Conservation (phyloP, 2,888 invertebrate genomes). For the Lagria hirta region DNA sequence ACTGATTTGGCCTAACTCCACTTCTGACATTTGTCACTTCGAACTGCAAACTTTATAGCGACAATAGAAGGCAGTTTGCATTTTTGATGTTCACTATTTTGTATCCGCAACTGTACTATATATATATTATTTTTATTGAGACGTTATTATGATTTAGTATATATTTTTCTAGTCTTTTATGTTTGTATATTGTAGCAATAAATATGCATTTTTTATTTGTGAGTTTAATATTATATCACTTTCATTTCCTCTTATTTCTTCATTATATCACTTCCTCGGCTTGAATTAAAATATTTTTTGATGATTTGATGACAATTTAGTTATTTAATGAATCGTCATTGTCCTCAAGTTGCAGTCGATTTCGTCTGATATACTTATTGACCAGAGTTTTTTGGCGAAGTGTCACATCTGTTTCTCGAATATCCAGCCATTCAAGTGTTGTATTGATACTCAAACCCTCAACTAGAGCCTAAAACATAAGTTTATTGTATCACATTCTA, state of each 20-base stretch:
- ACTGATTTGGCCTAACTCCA: too few relatives aligned
- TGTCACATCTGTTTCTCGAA: constrained; percentile 55
- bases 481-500: not conserved
- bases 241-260: constrained; percentile 22
- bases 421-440: constrained; percentile 44
- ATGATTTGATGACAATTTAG: constrained; percentile 4
- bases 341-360: constrained; percentile 41
- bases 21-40: too few relatives aligned
- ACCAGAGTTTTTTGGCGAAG: constrained; percentile 54
- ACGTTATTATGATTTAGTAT: constrained; percentile 2
- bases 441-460: constrained; percentile 38
- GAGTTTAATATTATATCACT: not conserved
- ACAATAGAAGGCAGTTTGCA: too few relatives aligned
- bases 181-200: too few relatives aligned
- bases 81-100: too few relatives aligned
- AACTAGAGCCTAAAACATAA: constrained; percentile 31
- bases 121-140: too few relatives aligned
- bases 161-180: constrained; percentile 12
- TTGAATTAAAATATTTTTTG: not conserved
- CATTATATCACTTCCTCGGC: too few relatives aligned
- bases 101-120: too few relatives aligned
- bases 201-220: too few relatives aligned
- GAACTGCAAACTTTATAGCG: too few relatives aligned
- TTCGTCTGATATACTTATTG: constrained; percentile 55
- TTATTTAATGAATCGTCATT: constrained; percentile 25